Conservation (phyloP, 1,140 invertebrate species). For the Eriocheir sinensis region DNA sequence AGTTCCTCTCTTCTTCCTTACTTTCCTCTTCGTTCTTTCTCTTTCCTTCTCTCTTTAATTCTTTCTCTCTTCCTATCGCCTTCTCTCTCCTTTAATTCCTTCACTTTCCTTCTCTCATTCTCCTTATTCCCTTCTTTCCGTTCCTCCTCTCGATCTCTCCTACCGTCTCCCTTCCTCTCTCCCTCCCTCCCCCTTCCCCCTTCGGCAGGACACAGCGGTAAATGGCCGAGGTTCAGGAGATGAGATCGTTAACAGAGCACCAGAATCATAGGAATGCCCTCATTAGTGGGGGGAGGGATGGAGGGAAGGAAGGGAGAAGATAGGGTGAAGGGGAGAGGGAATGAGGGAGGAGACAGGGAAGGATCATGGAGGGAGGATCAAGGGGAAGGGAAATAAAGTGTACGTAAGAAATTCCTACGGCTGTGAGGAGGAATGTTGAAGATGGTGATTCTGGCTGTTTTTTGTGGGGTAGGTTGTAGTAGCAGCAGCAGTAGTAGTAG, state of each 20-base stretch:
- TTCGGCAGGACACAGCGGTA: slow-evolving; percentile 27
- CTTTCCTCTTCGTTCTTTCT: too few species aligned
- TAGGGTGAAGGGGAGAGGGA: not conserved
- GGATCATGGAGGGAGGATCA: not conserved
- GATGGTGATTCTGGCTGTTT: too few species aligned
- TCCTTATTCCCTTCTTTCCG: too few species aligned
- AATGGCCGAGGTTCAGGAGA: not conserved
- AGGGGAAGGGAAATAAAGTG: not conserved
- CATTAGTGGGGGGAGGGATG: not conserved
- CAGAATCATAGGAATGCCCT: not conserved
- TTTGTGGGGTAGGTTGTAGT: too few species aligned
- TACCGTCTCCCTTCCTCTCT: not conserved
- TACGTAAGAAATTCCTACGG: too few species aligned
- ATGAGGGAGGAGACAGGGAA: not conserved
- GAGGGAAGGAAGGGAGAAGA: not conserved
- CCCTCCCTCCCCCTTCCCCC: not conserved
- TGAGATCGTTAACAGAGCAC: not conserved
- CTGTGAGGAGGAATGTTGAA: too few species aligned
- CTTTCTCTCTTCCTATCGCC: too few species aligned
- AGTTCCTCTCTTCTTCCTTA: not conserved
- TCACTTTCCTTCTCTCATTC: too few species aligned
- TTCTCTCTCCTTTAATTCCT: too few species aligned
- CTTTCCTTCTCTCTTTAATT: too few species aligned
- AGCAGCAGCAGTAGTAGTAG: too few species aligned
- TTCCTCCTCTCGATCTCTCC: not conserved